Percentiles rank a stretch among this genome's conserved stretches.
These are phyloP conservation scores for Colossoma macropomum DNA, from an alignment of 2,113 vertebrate genomes.

Conservation along the genomic window DNA sequence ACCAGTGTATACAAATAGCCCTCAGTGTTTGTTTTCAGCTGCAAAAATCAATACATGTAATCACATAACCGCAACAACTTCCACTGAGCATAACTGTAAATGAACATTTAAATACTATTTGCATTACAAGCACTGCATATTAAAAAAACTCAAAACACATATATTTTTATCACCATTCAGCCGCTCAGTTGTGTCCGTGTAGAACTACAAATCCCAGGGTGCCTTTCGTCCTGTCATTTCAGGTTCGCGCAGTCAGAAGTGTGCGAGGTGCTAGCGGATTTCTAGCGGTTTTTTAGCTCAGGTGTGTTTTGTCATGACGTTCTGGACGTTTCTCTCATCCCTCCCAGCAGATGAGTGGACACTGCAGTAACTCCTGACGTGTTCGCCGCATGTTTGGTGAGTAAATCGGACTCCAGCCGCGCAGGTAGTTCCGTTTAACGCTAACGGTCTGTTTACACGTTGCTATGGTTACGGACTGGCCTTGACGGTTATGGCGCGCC, in stretches of 20 bases:
- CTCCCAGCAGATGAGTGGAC: too few relatives aligned
- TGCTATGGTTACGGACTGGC: slow-evolving; percentile 65
- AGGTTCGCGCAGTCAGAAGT: slow-evolving; percentile 30
- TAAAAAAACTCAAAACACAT: too few relatives aligned
- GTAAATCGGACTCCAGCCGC: background rate
- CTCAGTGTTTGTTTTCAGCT: too few relatives aligned
- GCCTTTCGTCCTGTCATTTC: background rate
- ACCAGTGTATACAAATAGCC: too few relatives aligned
- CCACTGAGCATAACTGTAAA: too few relatives aligned
- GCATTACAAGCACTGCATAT: too few relatives aligned
- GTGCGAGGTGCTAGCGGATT: background rate
- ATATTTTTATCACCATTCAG: too few relatives aligned
- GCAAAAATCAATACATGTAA: too few relatives aligned
- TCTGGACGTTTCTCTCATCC: accelerated
- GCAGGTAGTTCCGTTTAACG: too few relatives aligned
- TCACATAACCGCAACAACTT: too few relatives aligned
- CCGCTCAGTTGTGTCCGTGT: too few relatives aligned
- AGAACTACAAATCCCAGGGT: slow-evolving; percentile 62
- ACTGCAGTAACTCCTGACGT: background rate
- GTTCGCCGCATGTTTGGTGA: background rate
- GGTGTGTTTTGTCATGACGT: background rate
- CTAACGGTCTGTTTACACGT: slow-evolving; percentile 61
- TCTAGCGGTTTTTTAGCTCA: accelerated
- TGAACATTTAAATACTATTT: too few relatives aligned
- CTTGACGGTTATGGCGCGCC: background rate